Percentiles rank a stretch among this genome's conserved stretches.
Conservation (phyloP, 2,113 vertebrate genomes). For the Paedocypris sp. region DNA sequence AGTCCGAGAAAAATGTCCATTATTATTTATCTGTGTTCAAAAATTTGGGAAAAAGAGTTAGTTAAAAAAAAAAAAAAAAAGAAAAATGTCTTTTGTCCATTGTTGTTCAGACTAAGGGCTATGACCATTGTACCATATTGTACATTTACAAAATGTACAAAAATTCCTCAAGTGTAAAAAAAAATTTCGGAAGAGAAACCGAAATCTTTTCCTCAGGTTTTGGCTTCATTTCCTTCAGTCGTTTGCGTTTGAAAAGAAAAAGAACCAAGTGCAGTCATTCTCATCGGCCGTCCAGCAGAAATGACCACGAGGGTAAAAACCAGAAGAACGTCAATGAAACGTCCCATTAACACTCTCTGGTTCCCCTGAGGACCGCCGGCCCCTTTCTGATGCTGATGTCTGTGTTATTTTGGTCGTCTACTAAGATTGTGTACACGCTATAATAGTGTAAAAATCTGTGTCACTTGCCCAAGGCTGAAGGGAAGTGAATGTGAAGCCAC, state of each 20-base stretch:
- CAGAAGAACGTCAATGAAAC: conserved; percentile 15
- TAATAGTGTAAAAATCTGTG: conserved; percentile 8
- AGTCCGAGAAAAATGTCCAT: too few relatives aligned
- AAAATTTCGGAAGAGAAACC: too few relatives aligned
- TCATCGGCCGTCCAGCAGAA: not conserved
- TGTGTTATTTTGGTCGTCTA: conserved; percentile 10
- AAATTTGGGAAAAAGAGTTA: too few relatives aligned
- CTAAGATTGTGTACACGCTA: not conserved
- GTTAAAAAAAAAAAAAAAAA: too few relatives aligned
- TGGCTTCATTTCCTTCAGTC: conserved; percentile 5
- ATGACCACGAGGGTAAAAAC: conserved; percentile 18
- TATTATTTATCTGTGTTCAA: too few relatives aligned
- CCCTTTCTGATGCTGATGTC: not conserved
- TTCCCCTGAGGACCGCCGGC: not conserved
- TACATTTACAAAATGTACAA: too few relatives aligned
- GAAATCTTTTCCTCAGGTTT: too few relatives aligned
- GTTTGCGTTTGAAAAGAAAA: not conserved
- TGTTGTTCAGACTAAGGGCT: too few relatives aligned
- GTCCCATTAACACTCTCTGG: not conserved
- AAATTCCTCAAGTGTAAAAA: too few relatives aligned
- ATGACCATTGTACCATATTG: too few relatives aligned
- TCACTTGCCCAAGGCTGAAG: not conserved
- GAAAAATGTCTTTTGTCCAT: too few relatives aligned
- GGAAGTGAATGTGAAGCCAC: not conserved
- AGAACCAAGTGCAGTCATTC: not conserved